Evolutionary conservation across 2,888 invertebrate species (phyloP).

Genomic region (Pegoplata infirma): DNA sequence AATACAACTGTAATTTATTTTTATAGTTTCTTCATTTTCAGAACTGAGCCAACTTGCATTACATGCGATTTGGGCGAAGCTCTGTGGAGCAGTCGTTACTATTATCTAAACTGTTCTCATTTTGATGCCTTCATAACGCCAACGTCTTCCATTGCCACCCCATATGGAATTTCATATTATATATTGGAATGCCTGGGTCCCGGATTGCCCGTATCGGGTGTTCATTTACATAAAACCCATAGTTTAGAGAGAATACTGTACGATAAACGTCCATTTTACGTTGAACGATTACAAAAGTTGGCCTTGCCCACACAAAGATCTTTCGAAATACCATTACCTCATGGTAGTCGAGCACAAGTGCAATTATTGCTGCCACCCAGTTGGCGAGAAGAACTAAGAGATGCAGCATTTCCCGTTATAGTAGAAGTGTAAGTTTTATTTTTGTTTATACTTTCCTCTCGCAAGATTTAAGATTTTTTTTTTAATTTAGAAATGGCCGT

Average conservation of each 20-base stretch:
- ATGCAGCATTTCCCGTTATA: conserved; percentile 92
- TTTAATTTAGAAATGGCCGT: conserved; percentile 86
- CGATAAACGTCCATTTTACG: conserved; percentile 84
- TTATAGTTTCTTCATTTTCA: conserved; percentile 61
- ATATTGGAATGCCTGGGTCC: conserved; percentile 95
- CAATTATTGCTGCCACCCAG: conserved; percentile 92
- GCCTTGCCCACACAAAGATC: conserved; percentile 90
- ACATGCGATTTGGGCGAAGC: conserved; percentile 89
- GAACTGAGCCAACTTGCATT: conserved; percentile 87
- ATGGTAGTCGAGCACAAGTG: conserved; percentile 92
- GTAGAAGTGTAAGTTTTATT: conserved; percentile 87
- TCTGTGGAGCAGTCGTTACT: conserved; percentile 87
- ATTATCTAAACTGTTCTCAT: conserved; percentile 92
- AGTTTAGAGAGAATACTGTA: conserved; percentile 87
- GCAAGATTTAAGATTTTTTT: background rate
- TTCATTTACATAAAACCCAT: conserved; percentile 87
- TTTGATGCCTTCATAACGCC: conserved; percentile 88
- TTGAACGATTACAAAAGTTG: conserved; percentile 84
- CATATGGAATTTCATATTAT: conserved; percentile 79
- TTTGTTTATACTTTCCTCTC: background rate
- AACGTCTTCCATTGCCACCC: conserved; percentile 76
- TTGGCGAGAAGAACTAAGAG: conserved; percentile 90
- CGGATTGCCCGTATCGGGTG: conserved; percentile 89
- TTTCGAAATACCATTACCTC: conserved; percentile 90
- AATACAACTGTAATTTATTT: conserved; percentile 20